Base-by-base conservation (phyloP, 2,888 invertebrate genomes). In the Ctenicera cuprea region DNA sequence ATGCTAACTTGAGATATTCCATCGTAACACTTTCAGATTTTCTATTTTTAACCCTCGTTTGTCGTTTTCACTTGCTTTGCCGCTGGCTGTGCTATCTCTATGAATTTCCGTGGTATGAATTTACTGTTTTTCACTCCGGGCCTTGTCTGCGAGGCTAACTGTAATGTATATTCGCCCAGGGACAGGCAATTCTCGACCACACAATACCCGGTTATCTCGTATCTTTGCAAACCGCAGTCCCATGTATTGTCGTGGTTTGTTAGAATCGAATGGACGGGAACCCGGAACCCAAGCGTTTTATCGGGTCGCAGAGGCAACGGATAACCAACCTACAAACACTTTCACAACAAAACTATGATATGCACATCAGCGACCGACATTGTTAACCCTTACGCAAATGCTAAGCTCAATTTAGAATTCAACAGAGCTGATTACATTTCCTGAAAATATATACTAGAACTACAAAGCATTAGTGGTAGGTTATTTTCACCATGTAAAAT, bases 181-280 rank as follows among this genome's bases (percentile, higher is more conserved):
- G 59, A 59, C 59, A 59, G 38, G 38, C 59, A 59, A 59, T 59
- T 59, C 59, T 59, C 59, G 59, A 59, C 59, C 59, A 59, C 59
- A 59, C 59, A 59, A 59, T 59, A 41, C 59, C 38, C 59, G 59
- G 59, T 59, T 59, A 59, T 59, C 59, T 59, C 59, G 38, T 59
- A 59, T 59, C 59, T 59, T 59, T 38, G 59, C 59, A 59, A 59
- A 59, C 59, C 59, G 59, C 59, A 59, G 59, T 59, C 59, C 59
- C 59, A 59, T 59, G 59, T 59, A 59, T 59, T 59, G 59, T 59
- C 38, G 59, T 38, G 59, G 59, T 59, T 59, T 59, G 59, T 59
- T 59, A 59, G 59, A 59, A 59, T 59, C 59, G 59, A 59, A 59
- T 59, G 59, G 59, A 59, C 59, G 38, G n/a, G 38, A 59, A 41